A percentile compares a stretch with the other conserved stretches of the same genome.
Conservation (phyloP, 2,113 vertebrate genomes). For the Xenotilapia caudafasciata region DNA sequence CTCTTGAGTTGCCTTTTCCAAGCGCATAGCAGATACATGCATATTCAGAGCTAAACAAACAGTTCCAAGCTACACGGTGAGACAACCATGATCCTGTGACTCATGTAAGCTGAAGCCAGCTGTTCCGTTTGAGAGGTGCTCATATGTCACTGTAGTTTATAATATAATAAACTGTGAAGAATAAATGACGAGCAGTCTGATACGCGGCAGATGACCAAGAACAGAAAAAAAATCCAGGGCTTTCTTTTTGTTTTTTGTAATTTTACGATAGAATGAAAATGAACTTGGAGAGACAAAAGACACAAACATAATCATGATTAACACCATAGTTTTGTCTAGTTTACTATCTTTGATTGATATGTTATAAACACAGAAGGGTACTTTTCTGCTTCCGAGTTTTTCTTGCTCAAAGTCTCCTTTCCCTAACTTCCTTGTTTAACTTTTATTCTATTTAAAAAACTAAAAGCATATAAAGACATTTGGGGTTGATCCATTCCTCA, state of each 20-base stretch:
- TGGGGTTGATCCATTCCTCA: not conserved
- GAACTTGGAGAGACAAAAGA: not conserved
- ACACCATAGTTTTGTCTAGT: not conserved
- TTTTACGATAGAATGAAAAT: not conserved
- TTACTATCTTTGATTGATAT: not conserved
- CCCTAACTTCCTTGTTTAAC: not conserved
- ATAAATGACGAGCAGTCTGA: not conserved
- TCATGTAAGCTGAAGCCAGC: not conserved
- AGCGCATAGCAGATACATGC: not conserved
- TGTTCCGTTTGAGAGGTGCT: not conserved
- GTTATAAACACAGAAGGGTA: not conserved
- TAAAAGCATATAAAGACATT: not conserved
- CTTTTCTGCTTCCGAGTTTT: not conserved
- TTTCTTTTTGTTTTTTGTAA: accelerated
- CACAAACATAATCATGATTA: not conserved
- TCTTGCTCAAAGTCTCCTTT: not conserved
- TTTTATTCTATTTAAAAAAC: not conserved
- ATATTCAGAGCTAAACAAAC: not conserved
- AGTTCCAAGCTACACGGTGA: not conserved
- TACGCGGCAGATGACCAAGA: not conserved
- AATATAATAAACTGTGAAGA: not conserved
- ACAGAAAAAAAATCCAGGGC: not conserved
- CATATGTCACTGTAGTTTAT: not conserved
- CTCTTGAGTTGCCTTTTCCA: not conserved
- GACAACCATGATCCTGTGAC: not conserved